Evolutionary conservation across 2,113 vertebrate genomes (phyloP).

Genomic region (Micronycteris hirsuta): DNA sequence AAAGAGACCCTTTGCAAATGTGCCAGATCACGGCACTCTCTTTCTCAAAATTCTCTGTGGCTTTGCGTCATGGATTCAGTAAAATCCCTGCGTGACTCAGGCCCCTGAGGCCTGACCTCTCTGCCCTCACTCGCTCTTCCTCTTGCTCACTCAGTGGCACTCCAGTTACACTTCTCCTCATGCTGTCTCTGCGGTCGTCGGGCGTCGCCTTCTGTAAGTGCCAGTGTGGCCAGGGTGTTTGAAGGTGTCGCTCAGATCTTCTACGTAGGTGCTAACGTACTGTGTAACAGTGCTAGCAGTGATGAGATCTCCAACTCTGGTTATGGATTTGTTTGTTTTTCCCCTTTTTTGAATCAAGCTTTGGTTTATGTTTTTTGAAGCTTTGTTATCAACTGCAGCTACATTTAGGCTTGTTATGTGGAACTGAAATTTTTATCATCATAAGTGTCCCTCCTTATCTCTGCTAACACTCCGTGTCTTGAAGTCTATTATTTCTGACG

Average conservation of each 20-base stretch:
- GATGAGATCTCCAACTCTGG: not conserved
- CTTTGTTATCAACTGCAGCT: not conserved
- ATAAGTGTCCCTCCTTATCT: not conserved
- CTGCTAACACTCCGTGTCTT: not conserved
- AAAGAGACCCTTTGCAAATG: not conserved
- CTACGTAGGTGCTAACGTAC: not conserved
- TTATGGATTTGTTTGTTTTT: not conserved
- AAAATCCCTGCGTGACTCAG: not conserved
- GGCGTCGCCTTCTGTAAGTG: too few relatives aligned
- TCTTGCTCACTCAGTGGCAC: not conserved
- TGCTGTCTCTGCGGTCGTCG: not conserved
- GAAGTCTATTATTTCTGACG: not conserved
- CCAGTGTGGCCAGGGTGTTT: not conserved
- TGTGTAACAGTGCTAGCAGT: not conserved
- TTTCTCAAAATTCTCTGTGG: not conserved
- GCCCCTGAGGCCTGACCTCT: not conserved
- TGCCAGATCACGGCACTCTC: not conserved
- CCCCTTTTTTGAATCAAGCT: not conserved
- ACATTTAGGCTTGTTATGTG: not conserved
- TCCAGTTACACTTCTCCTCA: accelerated
- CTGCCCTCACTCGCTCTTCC: not conserved
- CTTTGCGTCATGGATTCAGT: not conserved
- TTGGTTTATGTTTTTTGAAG: not conserved
- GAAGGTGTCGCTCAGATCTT: not conserved
- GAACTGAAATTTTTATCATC: not conserved